Evolutionary conservation across 2,797 vertebrate species (phyloP), one percentile per base, ranked within the genome.

Genomic region (Etheostoma nigrum): DNA sequence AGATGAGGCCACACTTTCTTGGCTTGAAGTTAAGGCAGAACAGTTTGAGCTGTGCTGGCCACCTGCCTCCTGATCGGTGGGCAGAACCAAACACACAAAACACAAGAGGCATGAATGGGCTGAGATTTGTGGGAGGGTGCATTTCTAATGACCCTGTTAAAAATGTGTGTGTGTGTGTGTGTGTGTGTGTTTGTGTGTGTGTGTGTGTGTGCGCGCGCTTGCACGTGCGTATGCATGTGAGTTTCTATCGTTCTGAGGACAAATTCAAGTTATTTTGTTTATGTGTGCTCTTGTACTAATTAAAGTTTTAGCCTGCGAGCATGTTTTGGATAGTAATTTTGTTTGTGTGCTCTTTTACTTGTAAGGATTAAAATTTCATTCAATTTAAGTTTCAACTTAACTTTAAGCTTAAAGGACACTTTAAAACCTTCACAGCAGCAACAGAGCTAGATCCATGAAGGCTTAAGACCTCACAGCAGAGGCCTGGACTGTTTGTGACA

Each of bases 11-110:
- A 92, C 60, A 72, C 84, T 86, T 88, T 76, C 57, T 86, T 78
- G 79, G 80, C 76, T 78, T 72, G 5, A 12, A 9, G 14, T 64
- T 65, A 48, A 70, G 65, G 65, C 53, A 19, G 64, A 68, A 16
- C 67, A 57, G 59, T 83, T 92, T 89, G 67, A 82, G 86, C 90
- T 86, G 78, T 90, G 92, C 92, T 94, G 95, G 94, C 95, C 96
- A 96, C 95, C 96, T 96, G 95, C 92, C 90, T 89, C 83, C 89
- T 87, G 79, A 92, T 94, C 85, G 72, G 84, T 74, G 25, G 80
- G 86, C 90, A 84, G 66, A 85, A 93, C 91, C 85, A 62, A 67
- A 74, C 79, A 74, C 76, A 80, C 54, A 72, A 63, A 72, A 77
- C 76, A 77, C 55, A 21, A 64, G 58, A 40, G 42, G 62, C 49